These are phyloP conservation scores for Aricia artaxerxes DNA, from an alignment of 2,888 invertebrate genomes.

Conservation along the genomic window DNA sequence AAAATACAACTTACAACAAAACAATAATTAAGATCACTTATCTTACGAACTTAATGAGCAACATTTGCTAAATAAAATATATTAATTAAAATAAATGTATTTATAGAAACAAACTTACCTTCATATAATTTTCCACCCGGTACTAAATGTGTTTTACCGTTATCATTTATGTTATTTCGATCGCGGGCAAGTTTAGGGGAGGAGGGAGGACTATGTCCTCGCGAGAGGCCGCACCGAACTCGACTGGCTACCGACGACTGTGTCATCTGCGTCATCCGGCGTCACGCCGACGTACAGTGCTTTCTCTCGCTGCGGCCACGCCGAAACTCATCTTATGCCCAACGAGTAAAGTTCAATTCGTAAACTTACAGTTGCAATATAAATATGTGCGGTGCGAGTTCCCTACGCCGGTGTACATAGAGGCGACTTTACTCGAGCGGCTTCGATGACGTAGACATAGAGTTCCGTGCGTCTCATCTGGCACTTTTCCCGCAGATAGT, in stretches of 20 bases:
- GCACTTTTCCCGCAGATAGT: slow-evolving; percentile 71
- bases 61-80: neutral
- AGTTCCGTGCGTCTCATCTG: slow-evolving; percentile 60
- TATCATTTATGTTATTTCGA: slow-evolving; percentile 52
- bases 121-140: slow-evolving; percentile 33
- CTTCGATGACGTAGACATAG: slow-evolving; percentile 55
- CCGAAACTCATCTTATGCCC: slow-evolving; percentile 57
- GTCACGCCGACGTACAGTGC: slow-evolving; percentile 74
- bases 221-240: slow-evolving; percentile 58
- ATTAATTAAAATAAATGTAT: slow-evolving; percentile 13
- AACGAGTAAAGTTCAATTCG: slow-evolving; percentile 55
- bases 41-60: neutral
- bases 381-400: slow-evolving; percentile 50
- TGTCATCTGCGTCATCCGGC: slow-evolving; percentile 75
- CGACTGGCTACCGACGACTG: slow-evolving; percentile 54
- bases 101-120: slow-evolving; percentile 46
- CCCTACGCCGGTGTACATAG: slow-evolving; percentile 50
- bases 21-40: slow-evolving; percentile 1
- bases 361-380: slow-evolving; percentile 33
- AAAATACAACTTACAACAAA: neutral
- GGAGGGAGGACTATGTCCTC: slow-evolving; percentile 50
- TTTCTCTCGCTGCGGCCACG: slow-evolving; percentile 62
- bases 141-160: slow-evolving; percentile 34
- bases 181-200: slow-evolving; percentile 44
- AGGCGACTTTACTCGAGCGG: slow-evolving; percentile 49